phyloP scores from a whole-genome alignment of 2,797 vertebrate species.

The Betta splendens region DNA sequence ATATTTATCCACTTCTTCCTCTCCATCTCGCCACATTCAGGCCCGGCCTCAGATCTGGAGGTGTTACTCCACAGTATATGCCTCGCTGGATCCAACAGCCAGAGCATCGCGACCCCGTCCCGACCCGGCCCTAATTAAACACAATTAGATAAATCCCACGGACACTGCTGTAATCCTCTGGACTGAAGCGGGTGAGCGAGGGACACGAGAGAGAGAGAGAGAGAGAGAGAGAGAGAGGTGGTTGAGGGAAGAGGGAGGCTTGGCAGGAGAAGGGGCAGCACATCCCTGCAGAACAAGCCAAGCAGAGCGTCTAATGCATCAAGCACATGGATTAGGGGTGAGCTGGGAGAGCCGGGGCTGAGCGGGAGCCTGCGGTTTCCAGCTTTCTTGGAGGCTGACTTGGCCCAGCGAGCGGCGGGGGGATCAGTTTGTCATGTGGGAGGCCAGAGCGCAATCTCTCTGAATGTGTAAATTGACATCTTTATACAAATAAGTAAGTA shows the following conservation, averaged over 20 bases:
- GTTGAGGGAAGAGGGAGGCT: conserved; percentile 59
- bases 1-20: conserved; percentile 42
- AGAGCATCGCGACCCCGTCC: conserved; percentile 61
- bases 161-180: conserved; percentile 76
- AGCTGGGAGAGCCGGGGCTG: conserved; percentile 72
- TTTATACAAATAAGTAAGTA: conserved; percentile 78
- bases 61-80: conserved; percentile 53
- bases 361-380: conserved; percentile 78
- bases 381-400: conserved; percentile 76
- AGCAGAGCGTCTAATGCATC: conserved; percentile 82
- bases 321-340: conserved; percentile 86
- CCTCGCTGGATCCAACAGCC: conserved; percentile 55
- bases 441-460: conserved; percentile 70
- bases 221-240: conserved; percentile 63
- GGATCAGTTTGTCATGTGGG: conserved; percentile 74
- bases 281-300: conserved; percentile 77
- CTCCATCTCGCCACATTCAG: conserved; percentile 29
- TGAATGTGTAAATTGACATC: conserved; percentile 81
- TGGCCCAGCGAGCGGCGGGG: conserved; percentile 71
- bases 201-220: conserved; percentile 56
- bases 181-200: conserved; percentile 67
- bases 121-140: conserved; percentile 82
- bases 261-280: conserved; percentile 75
- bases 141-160: conserved; percentile 83
- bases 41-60: conserved; percentile 53